Conservation (phyloP, 2,888 invertebrate species). For the Hirtodrosophila trivittata region DNA sequence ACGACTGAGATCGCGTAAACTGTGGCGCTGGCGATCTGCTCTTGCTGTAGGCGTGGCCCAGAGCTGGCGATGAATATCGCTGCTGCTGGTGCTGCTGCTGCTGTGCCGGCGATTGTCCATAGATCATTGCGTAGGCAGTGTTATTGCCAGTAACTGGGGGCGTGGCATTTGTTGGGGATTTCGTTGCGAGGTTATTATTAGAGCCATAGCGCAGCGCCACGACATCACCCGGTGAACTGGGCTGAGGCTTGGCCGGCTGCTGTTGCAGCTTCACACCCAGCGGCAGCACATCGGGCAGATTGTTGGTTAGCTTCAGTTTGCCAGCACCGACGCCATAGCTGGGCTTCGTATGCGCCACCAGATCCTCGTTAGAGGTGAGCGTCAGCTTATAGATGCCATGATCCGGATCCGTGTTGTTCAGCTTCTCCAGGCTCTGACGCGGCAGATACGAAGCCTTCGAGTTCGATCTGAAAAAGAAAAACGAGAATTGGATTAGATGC, state of each 20-base stretch:
- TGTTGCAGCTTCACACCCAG: slow-evolving; percentile 85
- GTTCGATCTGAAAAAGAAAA: slow-evolving; percentile 87
- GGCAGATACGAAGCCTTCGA: slow-evolving; percentile 91
- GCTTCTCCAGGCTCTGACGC: slow-evolving; percentile 88
- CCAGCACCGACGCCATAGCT: slow-evolving; percentile 67
- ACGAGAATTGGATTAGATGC: background rate
- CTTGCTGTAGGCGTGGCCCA: slow-evolving; percentile 64
- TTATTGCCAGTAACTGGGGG: slow-evolving; percentile 33
- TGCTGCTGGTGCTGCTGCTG: slow-evolving; percentile 52
- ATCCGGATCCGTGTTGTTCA: slow-evolving; percentile 87
- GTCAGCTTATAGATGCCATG: slow-evolving; percentile 90
- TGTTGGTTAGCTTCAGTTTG: slow-evolving; percentile 82
- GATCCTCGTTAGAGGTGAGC: slow-evolving; percentile 87
- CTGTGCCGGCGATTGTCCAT: slow-evolving; percentile 43
- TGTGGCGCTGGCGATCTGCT: slow-evolving; percentile 58
- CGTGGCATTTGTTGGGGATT: slow-evolving; percentile 57
- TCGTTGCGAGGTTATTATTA: slow-evolving; percentile 79
- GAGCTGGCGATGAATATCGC: slow-evolving; percentile 79
- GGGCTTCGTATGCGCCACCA: slow-evolving; percentile 76
- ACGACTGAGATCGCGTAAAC: slow-evolving; percentile 82
- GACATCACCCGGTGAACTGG: slow-evolving; percentile 67
- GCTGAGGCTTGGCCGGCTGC: slow-evolving; percentile 62
- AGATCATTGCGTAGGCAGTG: slow-evolving; percentile 64
- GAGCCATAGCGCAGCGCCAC: slow-evolving; percentile 81
- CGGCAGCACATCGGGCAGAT: slow-evolving; percentile 86